Evolutionary conservation across 2,797 vertebrate genomes (phyloP).

Genomic region (Furcifer pardalis): DNA sequence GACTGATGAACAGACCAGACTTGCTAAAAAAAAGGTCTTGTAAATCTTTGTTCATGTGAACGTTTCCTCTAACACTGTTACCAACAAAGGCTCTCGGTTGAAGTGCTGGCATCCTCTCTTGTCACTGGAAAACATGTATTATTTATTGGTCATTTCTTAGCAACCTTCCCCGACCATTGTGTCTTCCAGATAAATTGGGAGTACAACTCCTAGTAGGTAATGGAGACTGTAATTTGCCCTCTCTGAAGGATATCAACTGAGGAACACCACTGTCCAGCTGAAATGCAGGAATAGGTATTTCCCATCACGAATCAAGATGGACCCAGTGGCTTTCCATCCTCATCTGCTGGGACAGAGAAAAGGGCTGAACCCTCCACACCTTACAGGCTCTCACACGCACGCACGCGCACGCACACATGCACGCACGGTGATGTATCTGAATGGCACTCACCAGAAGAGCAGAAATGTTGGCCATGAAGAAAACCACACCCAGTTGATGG

Average conservation of each 20-base stretch:
- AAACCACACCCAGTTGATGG: not conserved
- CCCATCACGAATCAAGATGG: not conserved
- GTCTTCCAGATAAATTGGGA: not conserved
- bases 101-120: not conserved
- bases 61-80: not conserved
- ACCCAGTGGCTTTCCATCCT: fast-evolving
- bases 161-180: not conserved
- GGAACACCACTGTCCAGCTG: not conserved
- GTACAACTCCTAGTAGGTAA: not conserved
- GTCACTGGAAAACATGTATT: not conserved
- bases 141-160: no score
- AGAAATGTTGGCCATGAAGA: not conserved
- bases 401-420: no score
- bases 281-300: not conserved
- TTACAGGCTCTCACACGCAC: no score
- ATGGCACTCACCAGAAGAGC: not conserved
- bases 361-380: no score
- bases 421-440: no score
- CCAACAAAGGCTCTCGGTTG: not conserved
- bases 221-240: not conserved
- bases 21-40: no score
- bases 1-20: no score
- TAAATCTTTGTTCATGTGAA: not conserved
- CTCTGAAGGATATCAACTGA: not conserved
- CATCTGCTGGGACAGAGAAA: not conserved